Percentiles rank a stretch among this genome's conserved stretches.
These are phyloP conservation scores for Nyctalus aviator DNA, from an alignment of 2,797 vertebrate species.

Conservation along the genomic window DNA sequence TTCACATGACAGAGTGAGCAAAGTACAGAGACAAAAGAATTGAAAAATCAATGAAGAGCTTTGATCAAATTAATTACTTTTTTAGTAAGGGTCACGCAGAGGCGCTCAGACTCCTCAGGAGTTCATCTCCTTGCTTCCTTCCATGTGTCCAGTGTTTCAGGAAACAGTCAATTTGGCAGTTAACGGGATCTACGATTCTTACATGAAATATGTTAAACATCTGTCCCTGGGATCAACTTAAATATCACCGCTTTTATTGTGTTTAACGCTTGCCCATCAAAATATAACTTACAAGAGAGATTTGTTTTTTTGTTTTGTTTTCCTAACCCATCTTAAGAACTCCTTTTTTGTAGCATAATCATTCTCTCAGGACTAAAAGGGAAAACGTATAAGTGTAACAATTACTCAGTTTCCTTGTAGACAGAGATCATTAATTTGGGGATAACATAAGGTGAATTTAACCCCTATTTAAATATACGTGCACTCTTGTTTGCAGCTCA, in stretches of 20 bases:
- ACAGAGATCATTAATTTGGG: conserved; percentile 30
- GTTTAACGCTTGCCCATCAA: conserved; percentile 58
- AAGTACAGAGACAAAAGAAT: conserved; percentile 53
- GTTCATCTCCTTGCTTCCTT: conserved; percentile 57
- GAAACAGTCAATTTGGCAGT: conserved; percentile 67
- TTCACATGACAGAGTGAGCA: conserved; percentile 57
- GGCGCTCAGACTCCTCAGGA: conserved; percentile 51
- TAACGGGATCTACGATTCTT: conserved; percentile 55
- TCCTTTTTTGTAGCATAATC: background rate
- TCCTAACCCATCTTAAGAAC: background rate
- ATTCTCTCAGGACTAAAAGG: conserved; percentile 35
- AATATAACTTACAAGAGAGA: conserved; percentile 52
- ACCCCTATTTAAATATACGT: background rate
- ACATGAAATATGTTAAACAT: conserved; percentile 80
- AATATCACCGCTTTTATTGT: conserved; percentile 65
- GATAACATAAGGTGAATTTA: background rate
- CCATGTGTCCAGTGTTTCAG: conserved; percentile 71
- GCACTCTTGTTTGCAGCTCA: background rate
- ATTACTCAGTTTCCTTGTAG: background rate
- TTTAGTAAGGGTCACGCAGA: conserved; percentile 53
- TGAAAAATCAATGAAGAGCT: conserved; percentile 7
- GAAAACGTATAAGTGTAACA: background rate
- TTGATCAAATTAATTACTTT: conserved; percentile 69
- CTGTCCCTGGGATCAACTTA: conserved; percentile 73
- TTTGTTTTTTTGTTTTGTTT: background rate